Evolutionary conservation across 2,888 invertebrate genomes (phyloP), one percentile per base, ranked within the genome.

Genomic region (Drosophila incognita): DNA sequence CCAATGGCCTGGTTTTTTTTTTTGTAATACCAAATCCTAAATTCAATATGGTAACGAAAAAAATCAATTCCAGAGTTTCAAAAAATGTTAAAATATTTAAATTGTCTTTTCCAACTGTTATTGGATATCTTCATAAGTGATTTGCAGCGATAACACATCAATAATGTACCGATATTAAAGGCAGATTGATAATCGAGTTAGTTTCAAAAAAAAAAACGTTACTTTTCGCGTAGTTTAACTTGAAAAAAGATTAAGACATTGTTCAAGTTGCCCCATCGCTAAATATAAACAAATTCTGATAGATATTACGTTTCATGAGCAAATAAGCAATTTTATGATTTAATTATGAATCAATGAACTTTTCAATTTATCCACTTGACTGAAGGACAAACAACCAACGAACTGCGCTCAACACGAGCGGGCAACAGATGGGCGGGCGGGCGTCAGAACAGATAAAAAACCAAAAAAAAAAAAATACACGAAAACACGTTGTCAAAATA

Each of bases 301-400:
- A 65, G 61, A 65, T 72, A 74, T 75, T 72, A 57, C 42, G 72
- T 66, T 69, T 75, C 62, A 72, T 76, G 68, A 70, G 71, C 67
- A 75, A 71, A 54, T 24, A 36, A 59, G 29, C 65, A 70, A 75
- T 57, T 72, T 78, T 72, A 72, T 75, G 63, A 69, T 74, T 75
- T 76, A 84, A 85, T 87, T 82, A 81, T 76, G 81, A 87, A 84
- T 86, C 86, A 86, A 86, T 87, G 87, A 87, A 81, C 87, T 79
- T 63, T 59, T 46, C 67, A 72, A 80, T 67, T 71, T 67, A 71
- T 42, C 58, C 69, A 56, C 71, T 78, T 69, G 31, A 69, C 46
- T 81, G 86, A 87, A 86, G 87, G 86, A 81, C 87, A 81, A 77
- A 69, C 72, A 81, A 69, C 56, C 64, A 73, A 74, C 60, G 68